phyloP scores from a whole-genome alignment of 2,888 invertebrate genomes.

The Dendrolimus houi region DNA sequence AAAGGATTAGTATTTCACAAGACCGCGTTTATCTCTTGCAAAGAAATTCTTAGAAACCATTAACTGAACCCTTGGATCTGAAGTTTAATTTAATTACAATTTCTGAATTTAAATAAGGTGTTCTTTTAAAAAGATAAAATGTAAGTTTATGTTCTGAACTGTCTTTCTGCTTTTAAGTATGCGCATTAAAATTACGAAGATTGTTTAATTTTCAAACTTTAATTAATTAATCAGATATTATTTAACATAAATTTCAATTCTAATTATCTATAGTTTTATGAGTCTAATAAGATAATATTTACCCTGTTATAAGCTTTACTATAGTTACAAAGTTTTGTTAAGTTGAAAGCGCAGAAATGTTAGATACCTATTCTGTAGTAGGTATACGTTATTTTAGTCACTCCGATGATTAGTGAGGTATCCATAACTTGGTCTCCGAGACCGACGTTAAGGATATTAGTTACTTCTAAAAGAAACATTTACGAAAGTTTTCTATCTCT shows the following conservation, averaged over 20 bases:
- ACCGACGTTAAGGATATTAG: slow-evolving; percentile 4
- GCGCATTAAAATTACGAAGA: too few relatives aligned
- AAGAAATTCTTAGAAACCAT: slow-evolving; percentile 28
- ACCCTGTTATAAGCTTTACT: too few relatives aligned
- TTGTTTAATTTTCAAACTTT: too few relatives aligned
- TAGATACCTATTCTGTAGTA: neutral
- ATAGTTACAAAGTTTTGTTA: too few relatives aligned
- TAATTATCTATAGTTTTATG: too few relatives aligned
- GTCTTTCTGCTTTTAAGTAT: neutral
- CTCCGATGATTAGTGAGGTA: slow-evolving; percentile 9
- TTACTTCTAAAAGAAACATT: slow-evolving; percentile 2
- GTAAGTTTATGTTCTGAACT: neutral
- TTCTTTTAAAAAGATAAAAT: slow-evolving; percentile 12
- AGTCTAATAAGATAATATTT: too few relatives aligned
- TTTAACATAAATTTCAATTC: too few relatives aligned
- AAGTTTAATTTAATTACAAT: slow-evolving; percentile 45
- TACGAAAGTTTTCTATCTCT: neutral
- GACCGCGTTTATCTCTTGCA: slow-evolving; percentile 27
- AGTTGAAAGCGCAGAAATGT: too few relatives aligned
- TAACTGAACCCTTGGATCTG: slow-evolving; percentile 26
- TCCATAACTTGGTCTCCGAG: slow-evolving; percentile 10
- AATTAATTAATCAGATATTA: too few relatives aligned
- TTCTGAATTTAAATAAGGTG: slow-evolving; percentile 32
- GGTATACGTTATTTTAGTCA: neutral
- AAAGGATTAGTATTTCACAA: slow-evolving; percentile 7